These are phyloP conservation scores for Phallusia fumigata DNA, from an alignment of 23 tunicate species.

Conservation along the genomic window DNA sequence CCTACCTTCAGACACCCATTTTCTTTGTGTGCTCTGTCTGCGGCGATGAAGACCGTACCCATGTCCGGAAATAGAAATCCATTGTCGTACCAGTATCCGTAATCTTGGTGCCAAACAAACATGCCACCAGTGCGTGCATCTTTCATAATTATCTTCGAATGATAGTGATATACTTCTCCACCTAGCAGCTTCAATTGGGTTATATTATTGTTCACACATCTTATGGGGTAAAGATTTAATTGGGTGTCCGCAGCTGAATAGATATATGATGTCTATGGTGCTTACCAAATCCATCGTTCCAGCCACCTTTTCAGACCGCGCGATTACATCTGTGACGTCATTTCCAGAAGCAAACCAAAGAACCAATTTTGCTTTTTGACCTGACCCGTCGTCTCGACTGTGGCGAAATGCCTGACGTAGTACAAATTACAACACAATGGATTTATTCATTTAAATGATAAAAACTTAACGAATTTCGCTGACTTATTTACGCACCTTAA, in stretches of 20 bases:
- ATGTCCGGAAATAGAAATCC: conserved; percentile 35
- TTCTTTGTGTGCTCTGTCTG: conserved; percentile 24
- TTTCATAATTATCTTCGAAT: conserved; percentile 48
- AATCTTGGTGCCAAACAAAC: conserved; percentile 59
- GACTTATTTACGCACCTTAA: neutral
- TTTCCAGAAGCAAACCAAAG: conserved; percentile 40
- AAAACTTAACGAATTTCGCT: too few species aligned
- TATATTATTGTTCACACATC: too few species aligned
- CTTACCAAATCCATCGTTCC: conserved; percentile 53
- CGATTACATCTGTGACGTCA: conserved; percentile 34
- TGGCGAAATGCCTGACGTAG: neutral
- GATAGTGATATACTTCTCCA: conserved; percentile 58
- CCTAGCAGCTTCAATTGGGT: conserved; percentile 18
- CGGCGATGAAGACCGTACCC: conserved; percentile 48
- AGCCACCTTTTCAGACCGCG: conserved; percentile 41
- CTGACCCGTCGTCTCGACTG: conserved; percentile 48
- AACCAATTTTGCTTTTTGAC: conserved; percentile 34
- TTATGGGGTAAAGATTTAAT: too few species aligned
- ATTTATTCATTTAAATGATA: too few species aligned
- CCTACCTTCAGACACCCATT: conserved; percentile 54
- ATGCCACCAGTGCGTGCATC: conserved; percentile 52
- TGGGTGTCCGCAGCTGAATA: too few species aligned
- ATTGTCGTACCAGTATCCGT: conserved; percentile 56
- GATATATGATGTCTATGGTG: too few species aligned
- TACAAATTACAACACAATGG: too few species aligned